Base-by-base conservation (phyloP, 2,888 invertebrate species). In the Tridacna gigas region DNA sequence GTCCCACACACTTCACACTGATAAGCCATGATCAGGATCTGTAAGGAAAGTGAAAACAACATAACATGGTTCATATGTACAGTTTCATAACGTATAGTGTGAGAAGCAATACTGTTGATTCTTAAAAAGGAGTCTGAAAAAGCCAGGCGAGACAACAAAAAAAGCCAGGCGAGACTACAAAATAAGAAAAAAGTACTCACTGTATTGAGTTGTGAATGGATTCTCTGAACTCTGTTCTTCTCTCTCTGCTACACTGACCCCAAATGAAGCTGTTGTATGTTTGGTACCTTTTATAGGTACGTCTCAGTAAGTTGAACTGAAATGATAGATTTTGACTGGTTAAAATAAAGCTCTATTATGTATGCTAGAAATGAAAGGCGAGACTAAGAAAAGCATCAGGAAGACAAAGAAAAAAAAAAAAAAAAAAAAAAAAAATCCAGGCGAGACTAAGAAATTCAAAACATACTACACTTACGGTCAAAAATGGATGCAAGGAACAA, bases 351-450 rank as follows among this genome's bases (percentile, higher is more conserved):
- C n/a, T 37, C 7, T 37, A 2, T 37, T 37, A 37, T 37, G 7
- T 37, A 37, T 37, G 37, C 37, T 4, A 37, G 37, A 37, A 37
- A 2, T 37, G 7, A 37, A 0, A 74, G 56, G 74, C 25, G 74
- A 74, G 74, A 56, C 56, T 74, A 74, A 56, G 51, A 56, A 65
- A 69, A 71, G n/a, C n/a, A n/a, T n/a, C n/a, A n/a, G n/a, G n/a
- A n/a, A n/a, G n/a, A n/a, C n/a, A n/a, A n/a, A n/a, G n/a, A n/a
- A n/a, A n/a, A n/a, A n/a, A n/a, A n/a, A n/a, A n/a, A n/a, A n/a
- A n/a, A n/a, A n/a, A n/a, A n/a, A n/a, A n/a, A n/a, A n/a, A n/a
- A n/a, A n/a, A n/a, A n/a, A n/a, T n/a, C n/a, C n/a, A 71, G 71
- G 71, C 47, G 71, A 71, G 22, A 65, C 22, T n/a, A 45, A 37